These are phyloP conservation scores for Sula dactylatra DNA, from an alignment of 2,113 vertebrate genomes.

Conservation along the genomic window DNA sequence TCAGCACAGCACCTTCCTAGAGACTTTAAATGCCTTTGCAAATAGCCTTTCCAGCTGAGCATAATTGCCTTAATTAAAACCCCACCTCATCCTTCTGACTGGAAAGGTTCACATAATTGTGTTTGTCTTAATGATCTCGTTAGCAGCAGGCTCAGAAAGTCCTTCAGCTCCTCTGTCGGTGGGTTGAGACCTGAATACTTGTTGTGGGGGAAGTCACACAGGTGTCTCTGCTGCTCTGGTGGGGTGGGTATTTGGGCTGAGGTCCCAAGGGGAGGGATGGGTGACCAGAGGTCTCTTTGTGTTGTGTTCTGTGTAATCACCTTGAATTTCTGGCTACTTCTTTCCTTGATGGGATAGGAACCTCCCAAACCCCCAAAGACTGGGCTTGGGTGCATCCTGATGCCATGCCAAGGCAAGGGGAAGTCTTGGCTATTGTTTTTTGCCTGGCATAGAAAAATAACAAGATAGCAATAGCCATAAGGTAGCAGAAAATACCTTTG, in stretches of 20 bases:
- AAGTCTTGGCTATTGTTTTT: not conserved
- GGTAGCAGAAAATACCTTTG: not conserved
- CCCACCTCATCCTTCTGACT: conserved; percentile 48
- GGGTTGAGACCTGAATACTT: not conserved
- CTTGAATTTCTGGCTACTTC: accelerated
- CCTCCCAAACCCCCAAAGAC: not conserved
- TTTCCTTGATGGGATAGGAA: not conserved
- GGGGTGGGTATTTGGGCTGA: not conserved
- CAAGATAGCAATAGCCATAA: not conserved
- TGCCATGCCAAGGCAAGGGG: not conserved
- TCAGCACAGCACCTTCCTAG: not conserved
- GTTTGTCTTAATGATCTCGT: conserved; percentile 47
- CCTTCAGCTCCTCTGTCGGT: not conserved
- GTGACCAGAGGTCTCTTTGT: not conserved
- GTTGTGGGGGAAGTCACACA: not conserved
- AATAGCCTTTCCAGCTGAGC: conserved; percentile 59
- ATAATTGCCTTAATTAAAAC: conserved; percentile 66
- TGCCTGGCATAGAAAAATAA: not conserved
- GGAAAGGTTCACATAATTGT: not conserved
- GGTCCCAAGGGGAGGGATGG: not conserved
- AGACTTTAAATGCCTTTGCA: conserved; percentile 41
- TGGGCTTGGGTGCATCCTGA: not conserved
- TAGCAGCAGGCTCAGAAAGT: not conserved
- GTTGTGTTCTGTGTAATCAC: not conserved
- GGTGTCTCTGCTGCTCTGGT: too few relatives aligned